Percentiles rank a stretch among this genome's conserved stretches.
phyloP scores from a whole-genome alignment of 2,888 invertebrate species.

The Mechanitis messenoides region DNA sequence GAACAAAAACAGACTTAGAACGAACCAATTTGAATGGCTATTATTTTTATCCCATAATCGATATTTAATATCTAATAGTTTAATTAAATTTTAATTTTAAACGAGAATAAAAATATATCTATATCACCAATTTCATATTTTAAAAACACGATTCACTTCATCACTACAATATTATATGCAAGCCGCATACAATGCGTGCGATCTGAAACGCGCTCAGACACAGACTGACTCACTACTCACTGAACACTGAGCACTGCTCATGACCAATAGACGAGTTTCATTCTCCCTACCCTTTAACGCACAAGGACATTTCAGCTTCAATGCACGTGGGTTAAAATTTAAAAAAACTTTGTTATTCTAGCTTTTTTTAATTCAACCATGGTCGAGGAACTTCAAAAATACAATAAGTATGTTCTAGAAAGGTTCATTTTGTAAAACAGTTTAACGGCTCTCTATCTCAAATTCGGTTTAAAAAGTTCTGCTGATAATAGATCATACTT shows the following conservation, averaged over 20 bases:
- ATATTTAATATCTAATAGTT: too few species aligned
- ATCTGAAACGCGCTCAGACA: slow-evolving; percentile 5
- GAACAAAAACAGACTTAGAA: too few species aligned
- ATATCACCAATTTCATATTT: background rate
- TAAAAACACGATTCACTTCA: background rate
- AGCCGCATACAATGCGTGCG: slow-evolving; percentile 3
- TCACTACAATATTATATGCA: background rate
- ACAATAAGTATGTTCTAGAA: too few species aligned
- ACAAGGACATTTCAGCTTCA: background rate
- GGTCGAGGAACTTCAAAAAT: too few species aligned
- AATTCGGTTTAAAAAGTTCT: slow-evolving; percentile 29
- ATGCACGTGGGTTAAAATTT: background rate
- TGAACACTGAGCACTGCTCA: background rate
- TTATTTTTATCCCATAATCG: too few species aligned
- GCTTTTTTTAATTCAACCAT: too few species aligned
- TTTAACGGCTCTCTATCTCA: slow-evolving; percentile 1
- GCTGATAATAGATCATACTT: slow-evolving; percentile 34
- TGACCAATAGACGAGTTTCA: slow-evolving; percentile 1
- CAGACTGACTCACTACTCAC: slow-evolving; percentile 12
- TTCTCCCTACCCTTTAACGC: slow-evolving; percentile 4
- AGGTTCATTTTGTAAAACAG: too few species aligned
- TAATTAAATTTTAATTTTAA: too few species aligned
- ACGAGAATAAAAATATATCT: too few species aligned
- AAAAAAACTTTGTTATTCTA: too few species aligned
- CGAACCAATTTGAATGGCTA: too few species aligned